These are phyloP conservation scores for Tadarida brasiliensis DNA, from an alignment of 2,797 vertebrate genomes.

Conservation along the genomic window DNA sequence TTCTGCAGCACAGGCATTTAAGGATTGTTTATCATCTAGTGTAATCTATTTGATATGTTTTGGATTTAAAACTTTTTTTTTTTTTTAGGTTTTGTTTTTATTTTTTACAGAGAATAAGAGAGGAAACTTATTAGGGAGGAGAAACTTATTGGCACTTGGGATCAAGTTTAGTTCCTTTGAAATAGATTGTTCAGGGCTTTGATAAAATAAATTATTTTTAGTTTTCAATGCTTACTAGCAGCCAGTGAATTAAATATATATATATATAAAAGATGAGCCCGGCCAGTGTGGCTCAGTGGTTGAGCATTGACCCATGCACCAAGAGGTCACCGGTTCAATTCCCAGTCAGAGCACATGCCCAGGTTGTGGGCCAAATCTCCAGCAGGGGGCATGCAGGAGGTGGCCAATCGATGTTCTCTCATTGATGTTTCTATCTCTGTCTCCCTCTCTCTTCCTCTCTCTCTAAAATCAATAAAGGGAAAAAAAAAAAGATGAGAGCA, in stretches of 20 bases:
- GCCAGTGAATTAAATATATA: neutral
- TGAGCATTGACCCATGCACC: too few relatives aligned
- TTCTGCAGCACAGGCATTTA: neutral
- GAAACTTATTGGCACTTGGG: neutral
- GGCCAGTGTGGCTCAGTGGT: too few relatives aligned
- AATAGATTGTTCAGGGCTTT: neutral
- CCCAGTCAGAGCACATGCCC: too few relatives aligned
- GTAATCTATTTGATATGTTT: neutral
- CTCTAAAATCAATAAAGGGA: neutral
- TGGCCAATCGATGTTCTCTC: too few relatives aligned
- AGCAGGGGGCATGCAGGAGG: too few relatives aligned
- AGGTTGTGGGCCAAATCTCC: too few relatives aligned
- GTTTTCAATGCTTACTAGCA: neutral
- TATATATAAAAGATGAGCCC: neutral
- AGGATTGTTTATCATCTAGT: neutral
- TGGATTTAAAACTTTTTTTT: neutral
- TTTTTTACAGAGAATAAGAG: neutral
- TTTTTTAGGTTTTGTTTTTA: neutral
- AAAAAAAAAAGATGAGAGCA: neutral
- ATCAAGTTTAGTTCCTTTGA: neutral
- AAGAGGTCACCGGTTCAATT: too few relatives aligned
- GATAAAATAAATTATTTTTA: neutral
- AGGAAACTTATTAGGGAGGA: neutral
- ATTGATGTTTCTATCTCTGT: too few relatives aligned
- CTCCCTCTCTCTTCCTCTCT: too few relatives aligned